Evolutionary conservation across 2,797 vertebrate species (phyloP).

Genomic region (Apodemus agrarius): DNA sequence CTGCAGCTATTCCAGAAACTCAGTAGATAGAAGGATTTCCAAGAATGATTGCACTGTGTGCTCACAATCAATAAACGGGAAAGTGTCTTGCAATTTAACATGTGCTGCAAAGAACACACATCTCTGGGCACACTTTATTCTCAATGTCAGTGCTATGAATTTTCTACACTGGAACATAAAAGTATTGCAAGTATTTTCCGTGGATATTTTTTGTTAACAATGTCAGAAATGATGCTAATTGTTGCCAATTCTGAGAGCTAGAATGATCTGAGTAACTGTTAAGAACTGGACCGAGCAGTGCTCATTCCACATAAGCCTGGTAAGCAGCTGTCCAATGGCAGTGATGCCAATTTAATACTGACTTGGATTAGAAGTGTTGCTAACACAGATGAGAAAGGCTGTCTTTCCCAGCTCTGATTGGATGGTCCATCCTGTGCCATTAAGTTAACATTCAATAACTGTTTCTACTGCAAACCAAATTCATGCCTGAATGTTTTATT

Average conservation of each 20-base stretch:
- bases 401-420: background rate
- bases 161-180: background rate
- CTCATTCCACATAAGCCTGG: conserved; percentile 16
- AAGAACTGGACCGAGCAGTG: conserved; percentile 34
- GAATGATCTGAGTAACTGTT: conserved; percentile 39
- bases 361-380: background rate
- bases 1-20: background rate
- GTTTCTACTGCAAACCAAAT: conserved; percentile 59
- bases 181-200: conserved; percentile 46
- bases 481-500: conserved; percentile 41
- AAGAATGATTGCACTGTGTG: background rate
- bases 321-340: conserved; percentile 65
- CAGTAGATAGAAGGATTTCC: background rate
- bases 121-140: background rate
- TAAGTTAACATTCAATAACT: background rate
- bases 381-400: conserved; percentile 32
- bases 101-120: background rate
- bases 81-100: background rate
- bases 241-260: conserved; percentile 34
- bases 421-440: background rate
- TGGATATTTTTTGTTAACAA: background rate
- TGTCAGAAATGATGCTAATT: conserved; percentile 59
- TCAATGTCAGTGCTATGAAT: background rate
- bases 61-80: background rate
- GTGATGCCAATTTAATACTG: conserved; percentile 6